Base-by-base conservation (phyloP, 1,140 invertebrate species). In the Bombus pascuorum region DNA sequence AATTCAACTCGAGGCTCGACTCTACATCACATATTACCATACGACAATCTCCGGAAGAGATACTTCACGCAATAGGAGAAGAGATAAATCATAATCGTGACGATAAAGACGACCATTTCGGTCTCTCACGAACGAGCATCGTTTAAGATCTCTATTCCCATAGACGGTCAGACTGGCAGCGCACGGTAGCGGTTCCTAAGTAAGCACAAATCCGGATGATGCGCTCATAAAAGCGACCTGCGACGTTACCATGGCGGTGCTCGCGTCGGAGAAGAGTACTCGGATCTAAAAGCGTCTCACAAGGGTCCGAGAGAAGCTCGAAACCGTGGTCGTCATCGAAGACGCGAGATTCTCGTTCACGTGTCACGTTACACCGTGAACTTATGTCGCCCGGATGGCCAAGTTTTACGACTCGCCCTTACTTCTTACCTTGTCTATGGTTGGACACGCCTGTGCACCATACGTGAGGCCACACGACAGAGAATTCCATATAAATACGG, bases 181-280 rank as follows among this genome's bases (percentile, higher is more conserved):
- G 83, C 78, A 79, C 86, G 66, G 90, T 92, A 91, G 91, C 90
- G 91, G 90, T 92, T 93, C 90, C 86, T 93, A 93, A 92, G 92
- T 92, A 93, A 92, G 91, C 92, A 93, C 92, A 93, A 93, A 93
- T 93, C 92, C 91, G 92, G 88, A 89, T 93, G 91, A 93, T 93
- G 90, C 87, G 88, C 86, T 93, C 92, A 91, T 93, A 93, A 93
- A 93, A 91, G 88, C 85, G 72, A 74, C n/a, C 87, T 0, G 47
- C 18, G 18, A 83, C 78, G 80, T 78, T 86, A 47, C n/a, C 47
- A 53, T 53, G 47, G 47, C 59, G 59, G 53, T 37, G 59, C 65
- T 68, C 65, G 75, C 28, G 75, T 70, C 66, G 37, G 34, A 42
- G 53, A 9, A 32, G 77, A 68, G 34, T 44, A n/a, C 57, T n/a